Evolutionary conservation across 2,797 vertebrate species (phyloP).

Genomic region (Sandelia bainsii): DNA sequence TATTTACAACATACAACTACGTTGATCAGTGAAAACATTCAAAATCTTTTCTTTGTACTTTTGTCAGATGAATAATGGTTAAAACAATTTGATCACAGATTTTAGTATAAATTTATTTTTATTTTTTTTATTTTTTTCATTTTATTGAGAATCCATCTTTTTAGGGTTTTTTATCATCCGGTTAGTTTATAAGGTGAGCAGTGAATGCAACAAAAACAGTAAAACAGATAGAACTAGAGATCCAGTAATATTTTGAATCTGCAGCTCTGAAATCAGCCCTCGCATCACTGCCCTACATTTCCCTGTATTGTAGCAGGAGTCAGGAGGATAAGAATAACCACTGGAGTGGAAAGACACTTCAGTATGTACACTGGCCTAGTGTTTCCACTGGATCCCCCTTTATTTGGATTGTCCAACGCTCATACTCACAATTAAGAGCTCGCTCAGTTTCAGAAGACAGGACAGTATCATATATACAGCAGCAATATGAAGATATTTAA

Average conservation of each 20-base stretch:
- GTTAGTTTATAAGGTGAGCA: not conserved
- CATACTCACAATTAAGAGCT: slow-evolving; percentile 1
- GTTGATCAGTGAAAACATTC: too few relatives aligned
- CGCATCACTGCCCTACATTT: slow-evolving; percentile 32
- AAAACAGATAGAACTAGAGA: not conserved
- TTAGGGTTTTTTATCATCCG: not conserved
- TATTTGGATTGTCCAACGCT: slow-evolving; percentile 6
- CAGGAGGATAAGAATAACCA: slow-evolving; percentile 38
- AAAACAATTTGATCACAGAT: too few relatives aligned
- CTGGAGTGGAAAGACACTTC: slow-evolving; percentile 14
- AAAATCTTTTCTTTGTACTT: not conserved
- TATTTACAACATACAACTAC: too few relatives aligned
- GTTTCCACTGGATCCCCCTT: slow-evolving; percentile 25
- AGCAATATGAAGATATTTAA: not conserved
- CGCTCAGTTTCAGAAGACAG: not conserved
- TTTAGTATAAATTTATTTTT: too few relatives aligned
- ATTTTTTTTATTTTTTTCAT: too few relatives aligned
- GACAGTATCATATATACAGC: not conserved
- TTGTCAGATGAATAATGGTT: too few relatives aligned
- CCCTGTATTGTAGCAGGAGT: slow-evolving; percentile 13
- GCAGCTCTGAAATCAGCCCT: slow-evolving; percentile 1
- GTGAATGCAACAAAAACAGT: slow-evolving; percentile 3
- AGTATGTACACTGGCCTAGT: slow-evolving; percentile 5
- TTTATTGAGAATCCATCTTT: too few relatives aligned
- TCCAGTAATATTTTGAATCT: not conserved